Conservation (phyloP, 1,140 invertebrate genomes). For the Notospermus geniculatus region DNA sequence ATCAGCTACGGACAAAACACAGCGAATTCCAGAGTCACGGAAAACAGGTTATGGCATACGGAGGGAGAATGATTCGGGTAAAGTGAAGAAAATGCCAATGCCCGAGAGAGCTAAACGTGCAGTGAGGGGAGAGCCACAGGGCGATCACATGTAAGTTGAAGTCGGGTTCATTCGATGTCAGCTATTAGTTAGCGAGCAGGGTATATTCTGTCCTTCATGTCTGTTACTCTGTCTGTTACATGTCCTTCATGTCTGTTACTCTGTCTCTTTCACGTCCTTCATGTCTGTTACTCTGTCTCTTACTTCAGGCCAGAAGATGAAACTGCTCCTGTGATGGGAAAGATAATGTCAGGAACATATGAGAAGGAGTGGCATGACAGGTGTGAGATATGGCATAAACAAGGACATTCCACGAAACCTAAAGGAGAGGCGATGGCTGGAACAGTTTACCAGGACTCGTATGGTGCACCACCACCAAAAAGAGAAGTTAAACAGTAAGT, state of each 20-base stretch:
- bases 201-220: too few relatives aligned
- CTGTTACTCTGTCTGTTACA: too few relatives aligned
- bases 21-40: constrained; percentile 38
- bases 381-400: constrained; percentile 29
- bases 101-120: not conserved
- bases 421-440: too few relatives aligned
- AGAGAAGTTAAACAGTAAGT: too few relatives aligned
- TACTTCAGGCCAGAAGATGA: constrained; percentile 1
- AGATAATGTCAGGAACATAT: constrained; percentile 41
- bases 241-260: too few relatives aligned
- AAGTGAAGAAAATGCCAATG: constrained; percentile 1
- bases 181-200: too few relatives aligned
- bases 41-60: constrained; percentile 39
- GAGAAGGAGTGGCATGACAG: constrained; percentile 42
- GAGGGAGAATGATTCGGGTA: constrained; percentile 25
- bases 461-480: too few relatives aligned
- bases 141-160: not conserved
- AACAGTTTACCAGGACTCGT: too few relatives aligned
- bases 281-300: too few relatives aligned
- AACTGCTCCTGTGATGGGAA: constrained; percentile 28
- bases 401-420: constrained; percentile 23
- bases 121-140: not conserved
- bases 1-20: constrained; percentile 37
- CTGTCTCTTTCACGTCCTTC: too few relatives aligned
- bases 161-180: too few relatives aligned